Conservation (phyloP, 2,888 invertebrate species). For the Eupeodes luniger region DNA sequence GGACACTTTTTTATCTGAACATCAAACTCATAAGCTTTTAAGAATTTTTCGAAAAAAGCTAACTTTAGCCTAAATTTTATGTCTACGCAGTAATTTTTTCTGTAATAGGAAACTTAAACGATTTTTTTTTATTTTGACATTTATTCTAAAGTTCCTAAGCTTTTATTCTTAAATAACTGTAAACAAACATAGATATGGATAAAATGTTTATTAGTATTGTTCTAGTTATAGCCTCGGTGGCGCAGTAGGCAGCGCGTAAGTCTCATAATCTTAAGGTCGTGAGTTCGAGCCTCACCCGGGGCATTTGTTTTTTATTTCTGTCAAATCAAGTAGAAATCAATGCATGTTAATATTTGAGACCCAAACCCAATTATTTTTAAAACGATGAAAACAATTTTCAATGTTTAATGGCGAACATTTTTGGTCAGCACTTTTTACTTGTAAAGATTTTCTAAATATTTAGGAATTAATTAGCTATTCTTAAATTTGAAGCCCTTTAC, state of each 20-base stretch:
- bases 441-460: too few species aligned
- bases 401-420: too few species aligned
- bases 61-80: neutral
- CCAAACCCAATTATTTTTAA: too few species aligned
- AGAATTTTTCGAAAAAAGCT: neutral
- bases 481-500: too few species aligned
- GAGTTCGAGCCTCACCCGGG: constrained; percentile 82
- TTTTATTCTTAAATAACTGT: neutral
- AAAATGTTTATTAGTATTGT: neutral
- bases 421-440: too few species aligned
- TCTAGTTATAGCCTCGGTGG: constrained; percentile 79
- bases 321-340: too few species aligned
- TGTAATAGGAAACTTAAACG: neutral
- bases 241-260: constrained; percentile 82
- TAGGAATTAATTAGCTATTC: too few species aligned
- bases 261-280: constrained; percentile 83
- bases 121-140: neutral
- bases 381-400: too few species aligned
- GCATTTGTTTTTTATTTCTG: constrained; percentile 77
- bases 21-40: neutral
- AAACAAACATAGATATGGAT: neutral
- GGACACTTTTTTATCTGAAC: neutral
- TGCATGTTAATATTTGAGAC: too few species aligned
- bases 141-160: constrained; percentile 2
- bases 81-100: constrained; percentile 12